These are phyloP conservation scores for Apolygus lucorum DNA, from an alignment of 1,140 invertebrate genomes.

Conservation along the genomic window DNA sequence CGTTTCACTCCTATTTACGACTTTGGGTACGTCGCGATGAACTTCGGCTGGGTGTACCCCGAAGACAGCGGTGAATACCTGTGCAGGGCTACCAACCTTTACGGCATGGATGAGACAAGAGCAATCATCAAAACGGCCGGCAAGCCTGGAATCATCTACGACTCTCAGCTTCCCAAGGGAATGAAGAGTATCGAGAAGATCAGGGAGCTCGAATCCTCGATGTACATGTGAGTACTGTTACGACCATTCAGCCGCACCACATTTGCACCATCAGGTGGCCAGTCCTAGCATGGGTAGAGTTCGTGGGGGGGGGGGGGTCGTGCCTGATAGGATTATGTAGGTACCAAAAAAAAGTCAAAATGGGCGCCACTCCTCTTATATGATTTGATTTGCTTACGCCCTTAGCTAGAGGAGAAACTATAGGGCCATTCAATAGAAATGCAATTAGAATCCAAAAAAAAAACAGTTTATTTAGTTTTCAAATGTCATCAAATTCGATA, in stretches of 20 bases:
- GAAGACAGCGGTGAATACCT: slow-evolving; percentile 85
- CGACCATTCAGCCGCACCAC: too few relatives aligned
- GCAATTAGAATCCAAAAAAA: slow-evolving; percentile 8
- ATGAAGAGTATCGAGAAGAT: slow-evolving; percentile 95
- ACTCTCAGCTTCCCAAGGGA: slow-evolving; percentile 83
- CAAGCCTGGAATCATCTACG: slow-evolving; percentile 84
- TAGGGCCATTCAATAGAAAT: too few relatives aligned
- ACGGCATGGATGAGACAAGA: slow-evolving; percentile 80
- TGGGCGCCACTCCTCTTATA: too few relatives aligned
- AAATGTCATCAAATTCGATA: too few relatives aligned
- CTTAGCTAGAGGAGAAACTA: too few relatives aligned
- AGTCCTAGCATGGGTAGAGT: too few relatives aligned
- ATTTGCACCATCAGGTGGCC: too few relatives aligned
- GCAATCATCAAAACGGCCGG: slow-evolving; percentile 74
- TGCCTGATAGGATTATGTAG: too few relatives aligned
- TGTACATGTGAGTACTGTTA: slow-evolving; percentile 83
- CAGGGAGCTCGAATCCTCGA: slow-evolving; percentile 89
- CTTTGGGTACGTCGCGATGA: slow-evolving; percentile 92
- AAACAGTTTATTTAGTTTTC: neutral
- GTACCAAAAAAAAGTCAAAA: too few relatives aligned
- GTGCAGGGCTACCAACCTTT: slow-evolving; percentile 82
- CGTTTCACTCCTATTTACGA: slow-evolving; percentile 88
- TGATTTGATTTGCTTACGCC: too few relatives aligned
- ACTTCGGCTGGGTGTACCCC: slow-evolving; percentile 90
- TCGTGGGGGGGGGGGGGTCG: too few relatives aligned